A percentile compares a stretch with the other conserved stretches of the same genome.
These are phyloP conservation scores for Tinea pellionella DNA, from an alignment of 2,888 invertebrate species.

Conservation along the genomic window DNA sequence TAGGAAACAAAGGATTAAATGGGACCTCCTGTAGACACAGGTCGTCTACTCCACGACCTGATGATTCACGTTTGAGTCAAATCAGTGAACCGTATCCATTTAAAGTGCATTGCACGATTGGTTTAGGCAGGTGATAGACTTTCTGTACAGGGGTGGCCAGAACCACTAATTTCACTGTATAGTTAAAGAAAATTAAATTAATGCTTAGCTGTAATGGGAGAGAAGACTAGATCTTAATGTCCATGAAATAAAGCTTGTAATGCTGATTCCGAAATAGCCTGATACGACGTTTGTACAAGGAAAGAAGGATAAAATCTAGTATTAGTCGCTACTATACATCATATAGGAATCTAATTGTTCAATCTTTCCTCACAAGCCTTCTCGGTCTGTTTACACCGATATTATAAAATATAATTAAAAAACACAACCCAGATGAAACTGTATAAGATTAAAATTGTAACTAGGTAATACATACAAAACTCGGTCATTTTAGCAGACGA, in stretches of 20 bases:
- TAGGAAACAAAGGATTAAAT: neutral
- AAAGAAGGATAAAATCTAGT: too few species aligned
- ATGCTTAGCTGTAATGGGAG: too few species aligned
- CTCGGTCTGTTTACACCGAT: slow-evolving; percentile 9
- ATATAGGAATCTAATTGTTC: neutral
- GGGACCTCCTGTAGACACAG: neutral
- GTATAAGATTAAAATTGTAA: neutral
- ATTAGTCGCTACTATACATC: neutral
- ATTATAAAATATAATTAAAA: slow-evolving; percentile 11
- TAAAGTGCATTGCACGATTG: neutral
- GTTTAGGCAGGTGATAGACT: neutral
- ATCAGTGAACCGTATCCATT: neutral
- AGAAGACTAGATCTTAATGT: too few species aligned
- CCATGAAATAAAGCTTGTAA: too few species aligned
- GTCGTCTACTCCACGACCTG: slow-evolving; percentile 1
- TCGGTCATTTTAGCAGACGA: neutral
- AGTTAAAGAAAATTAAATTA: too few species aligned
- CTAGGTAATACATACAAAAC: neutral
- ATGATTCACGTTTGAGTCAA: neutral
- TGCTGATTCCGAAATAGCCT: too few species aligned
- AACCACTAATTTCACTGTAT: too few species aligned
- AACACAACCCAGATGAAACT: neutral
- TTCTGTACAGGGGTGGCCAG: too few species aligned
- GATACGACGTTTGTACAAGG: too few species aligned
- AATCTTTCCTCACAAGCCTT: neutral